phyloP scores from a whole-genome alignment of 2,888 invertebrate genomes.

The Pardosa pseudoannulata region DNA sequence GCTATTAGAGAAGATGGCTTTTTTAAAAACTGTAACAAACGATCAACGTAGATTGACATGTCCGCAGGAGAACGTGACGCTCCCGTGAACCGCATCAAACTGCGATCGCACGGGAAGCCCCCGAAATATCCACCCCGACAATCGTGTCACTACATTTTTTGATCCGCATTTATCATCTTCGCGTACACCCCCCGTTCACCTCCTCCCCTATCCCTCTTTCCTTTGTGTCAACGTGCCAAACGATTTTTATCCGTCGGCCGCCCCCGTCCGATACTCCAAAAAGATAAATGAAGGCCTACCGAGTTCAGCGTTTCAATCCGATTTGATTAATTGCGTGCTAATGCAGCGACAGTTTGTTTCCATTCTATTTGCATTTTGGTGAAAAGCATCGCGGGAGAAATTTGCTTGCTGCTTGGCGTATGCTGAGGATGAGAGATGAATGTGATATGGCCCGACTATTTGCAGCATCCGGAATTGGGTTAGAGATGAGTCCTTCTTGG shows the following conservation, averaged over 20 bases:
- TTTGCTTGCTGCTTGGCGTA: conserved; percentile 13
- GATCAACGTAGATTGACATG: too few species aligned
- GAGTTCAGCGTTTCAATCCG: not conserved
- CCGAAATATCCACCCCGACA: not conserved
- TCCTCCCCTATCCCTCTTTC: not conserved
- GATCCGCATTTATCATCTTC: conserved; percentile 60
- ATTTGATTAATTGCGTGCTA: conserved; percentile 66
- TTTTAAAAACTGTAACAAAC: too few species aligned
- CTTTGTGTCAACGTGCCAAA: conserved; percentile 41
- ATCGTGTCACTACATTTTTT: conserved; percentile 33
- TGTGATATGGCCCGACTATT: not conserved
- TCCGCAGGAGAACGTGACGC: too few species aligned
- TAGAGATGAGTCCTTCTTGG: not conserved
- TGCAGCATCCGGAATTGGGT: conserved; percentile 1
- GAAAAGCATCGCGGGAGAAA: not conserved
- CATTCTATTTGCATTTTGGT: conserved; percentile 62
- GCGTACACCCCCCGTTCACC: conserved; percentile 7
- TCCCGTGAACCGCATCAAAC: too few species aligned
- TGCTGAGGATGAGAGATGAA: not conserved
- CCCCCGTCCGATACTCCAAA: conserved; percentile 25
- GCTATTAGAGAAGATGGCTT: too few species aligned
- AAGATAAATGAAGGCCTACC: conserved; percentile 54
- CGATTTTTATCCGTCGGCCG: conserved; percentile 57
- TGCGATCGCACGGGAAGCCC: not conserved
- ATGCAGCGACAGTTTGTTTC: conserved; percentile 67